Percentiles rank a stretch among this genome's conserved stretches.
These are phyloP conservation scores for Merops nubicus DNA, from an alignment of 2,113 vertebrate genomes.

Conservation along the genomic window DNA sequence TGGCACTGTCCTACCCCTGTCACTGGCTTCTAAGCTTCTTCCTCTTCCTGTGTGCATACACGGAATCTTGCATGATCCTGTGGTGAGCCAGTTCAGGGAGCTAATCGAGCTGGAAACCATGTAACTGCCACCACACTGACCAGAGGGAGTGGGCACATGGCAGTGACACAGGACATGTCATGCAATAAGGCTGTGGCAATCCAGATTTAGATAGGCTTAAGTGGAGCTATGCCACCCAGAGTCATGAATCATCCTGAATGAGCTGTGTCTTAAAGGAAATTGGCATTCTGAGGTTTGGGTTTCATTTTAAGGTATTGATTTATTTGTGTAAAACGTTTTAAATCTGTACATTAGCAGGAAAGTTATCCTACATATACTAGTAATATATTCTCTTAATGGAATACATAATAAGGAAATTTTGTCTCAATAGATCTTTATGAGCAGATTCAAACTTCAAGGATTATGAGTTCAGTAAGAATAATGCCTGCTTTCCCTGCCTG, in stretches of 20 bases:
- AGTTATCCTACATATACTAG: neutral
- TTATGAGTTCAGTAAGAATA: neutral
- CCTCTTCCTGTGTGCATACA: neutral
- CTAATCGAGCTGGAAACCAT: rapidly evolving
- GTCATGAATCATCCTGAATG: neutral
- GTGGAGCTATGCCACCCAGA: neutral
- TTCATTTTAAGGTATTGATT: conserved; percentile 15
- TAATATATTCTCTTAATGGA: conserved; percentile 29
- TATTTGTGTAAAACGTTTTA: neutral
- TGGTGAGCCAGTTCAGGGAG: neutral
- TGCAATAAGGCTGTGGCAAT: neutral
- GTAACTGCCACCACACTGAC: neutral
- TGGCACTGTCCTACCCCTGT: neutral
- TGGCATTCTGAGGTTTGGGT: conserved; percentile 8
- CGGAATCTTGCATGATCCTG: rapidly evolving
- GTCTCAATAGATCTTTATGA: neutral
- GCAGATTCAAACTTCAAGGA: neutral
- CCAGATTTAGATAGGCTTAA: neutral
- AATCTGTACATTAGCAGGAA: neutral
- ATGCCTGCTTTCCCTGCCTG: neutral
- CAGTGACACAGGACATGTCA: neutral
- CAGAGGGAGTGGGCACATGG: neutral
- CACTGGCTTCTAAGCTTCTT: neutral
- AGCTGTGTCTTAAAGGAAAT: conserved; percentile 1
- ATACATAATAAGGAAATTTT: conserved; percentile 5